Evolutionary conservation across 2,113 vertebrate species (phyloP), one percentile per base, ranked within the genome.

Genomic region (Istiophorus platypterus): DNA sequence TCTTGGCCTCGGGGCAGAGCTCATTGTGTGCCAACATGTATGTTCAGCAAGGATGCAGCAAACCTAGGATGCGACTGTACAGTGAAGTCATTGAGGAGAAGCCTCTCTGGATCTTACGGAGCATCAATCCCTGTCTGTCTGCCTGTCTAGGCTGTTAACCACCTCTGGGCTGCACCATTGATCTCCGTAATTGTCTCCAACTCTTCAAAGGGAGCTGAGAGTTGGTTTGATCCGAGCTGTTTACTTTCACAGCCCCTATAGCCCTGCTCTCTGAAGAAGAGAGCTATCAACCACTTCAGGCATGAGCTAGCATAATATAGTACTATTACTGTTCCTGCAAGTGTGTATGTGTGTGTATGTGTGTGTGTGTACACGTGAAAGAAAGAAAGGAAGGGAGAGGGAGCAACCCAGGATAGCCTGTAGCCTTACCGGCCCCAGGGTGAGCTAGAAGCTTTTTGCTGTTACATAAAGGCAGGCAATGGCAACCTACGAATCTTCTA

Each of bases 141-240:
- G 89, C 82, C 87, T 89, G 92, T 89, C 91, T 87, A 65, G 88
- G 91, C 88, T 92, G 90, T 92, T 93, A 92, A 93, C 90, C 90
- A 92, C 86, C 92, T 88, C 85, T 89, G 88, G 90, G 91, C 85
- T 91, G 91, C 88, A 91, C 91, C 91, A 92, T 85, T 94, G 93
- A 92, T 92, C 92, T 91, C 82, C 27, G 81, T 92, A 92, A 94
- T 93, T 93, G 90, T 93, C 91, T 92, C 81, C 76, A 83, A 80
- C 86, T 93, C 91, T 93, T 94, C 90, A 92, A 92, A 92, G 84
- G 74, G 83, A 91, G 87, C 86, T 54, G 81, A 91, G 89, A 94
- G 91, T 92, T 91, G 88, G 90, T 92, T 93, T 91, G 91, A 93
- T 94, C 90, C 76, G 82, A 91, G 90, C 92, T 93, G 89, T 93